These are phyloP conservation scores for Petromus typicus DNA, from an alignment of 2,113 vertebrate species.

Conservation along the genomic window DNA sequence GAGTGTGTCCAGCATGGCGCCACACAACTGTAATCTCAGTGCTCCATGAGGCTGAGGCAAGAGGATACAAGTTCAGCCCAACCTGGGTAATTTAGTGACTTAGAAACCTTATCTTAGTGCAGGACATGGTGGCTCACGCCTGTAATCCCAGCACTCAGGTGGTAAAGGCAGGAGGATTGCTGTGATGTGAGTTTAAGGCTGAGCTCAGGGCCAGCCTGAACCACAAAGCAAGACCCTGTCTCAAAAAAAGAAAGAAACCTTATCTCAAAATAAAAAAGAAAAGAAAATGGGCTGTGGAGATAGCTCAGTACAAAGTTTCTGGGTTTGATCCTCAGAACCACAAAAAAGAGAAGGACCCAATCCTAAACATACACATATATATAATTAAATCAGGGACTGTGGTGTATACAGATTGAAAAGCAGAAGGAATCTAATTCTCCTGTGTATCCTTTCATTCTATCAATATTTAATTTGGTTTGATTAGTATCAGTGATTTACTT, in stretches of 20 bases:
- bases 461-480: constrained; percentile 12
- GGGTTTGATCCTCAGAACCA: not conserved
- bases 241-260: too few species aligned
- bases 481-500: not conserved
- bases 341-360: not conserved
- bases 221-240: too few species aligned
- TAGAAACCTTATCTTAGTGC: not conserved
- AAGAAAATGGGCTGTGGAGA: not conserved
- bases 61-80: not conserved
- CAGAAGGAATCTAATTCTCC: not conserved
- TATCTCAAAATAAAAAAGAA: not conserved
- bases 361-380: not conserved
- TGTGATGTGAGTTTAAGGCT: too few species aligned
- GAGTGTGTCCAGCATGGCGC: not conserved
- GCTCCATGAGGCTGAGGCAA: not conserved
- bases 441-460: not conserved
- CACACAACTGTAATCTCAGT: not conserved
- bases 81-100: not conserved
- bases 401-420: not conserved
- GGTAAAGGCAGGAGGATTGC: too few species aligned
- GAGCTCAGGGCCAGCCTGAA: too few species aligned
- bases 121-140: too few species aligned
- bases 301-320: not conserved
- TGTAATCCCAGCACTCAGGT: too few species aligned
- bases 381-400: not conserved